Conservation (phyloP, 1,140 invertebrate species). For the Uloborus diversus region DNA sequence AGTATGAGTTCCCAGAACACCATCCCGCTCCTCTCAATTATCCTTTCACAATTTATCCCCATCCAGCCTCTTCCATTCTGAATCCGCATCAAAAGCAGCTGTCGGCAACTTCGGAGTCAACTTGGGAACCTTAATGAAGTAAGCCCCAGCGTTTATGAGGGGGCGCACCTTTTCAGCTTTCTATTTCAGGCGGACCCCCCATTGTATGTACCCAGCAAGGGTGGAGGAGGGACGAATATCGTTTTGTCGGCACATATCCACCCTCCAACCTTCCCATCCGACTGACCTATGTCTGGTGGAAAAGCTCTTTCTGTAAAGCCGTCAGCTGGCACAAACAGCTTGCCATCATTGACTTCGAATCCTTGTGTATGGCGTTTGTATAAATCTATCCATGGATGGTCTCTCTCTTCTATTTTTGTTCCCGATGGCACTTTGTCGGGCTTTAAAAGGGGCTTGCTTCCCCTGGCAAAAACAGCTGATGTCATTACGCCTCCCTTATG, state of each 20-base stretch:
- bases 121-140: constrained; percentile 45
- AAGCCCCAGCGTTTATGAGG: constrained; percentile 35
- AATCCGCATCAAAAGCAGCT: constrained; percentile 41
- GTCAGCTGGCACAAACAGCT: constrained; percentile 44
- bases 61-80: neutral
- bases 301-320: neutral
- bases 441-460: neutral
- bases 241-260: constrained; percentile 16
- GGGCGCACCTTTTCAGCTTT: constrained; percentile 7
- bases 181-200: constrained; percentile 23
- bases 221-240: constrained; percentile 38
- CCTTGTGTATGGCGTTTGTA: constrained; percentile 15
- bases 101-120: constrained; percentile 39
- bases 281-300: constrained; percentile 27
- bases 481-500: neutral
- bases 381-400: constrained; percentile 21
- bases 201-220: constrained; percentile 33
- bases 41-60: neutral
- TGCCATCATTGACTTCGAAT: constrained; percentile 42
- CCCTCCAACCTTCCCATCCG: neutral
- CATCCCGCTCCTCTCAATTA: neutral
- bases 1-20: too few species aligned
- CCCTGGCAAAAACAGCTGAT: constrained; percentile 21
- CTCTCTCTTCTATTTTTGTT: neutral
- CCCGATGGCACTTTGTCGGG: neutral